A percentile compares a stretch with the other conserved stretches of the same genome.
phyloP scores from a whole-genome alignment of 2,888 invertebrate genomes.

The Lypha dubia region DNA sequence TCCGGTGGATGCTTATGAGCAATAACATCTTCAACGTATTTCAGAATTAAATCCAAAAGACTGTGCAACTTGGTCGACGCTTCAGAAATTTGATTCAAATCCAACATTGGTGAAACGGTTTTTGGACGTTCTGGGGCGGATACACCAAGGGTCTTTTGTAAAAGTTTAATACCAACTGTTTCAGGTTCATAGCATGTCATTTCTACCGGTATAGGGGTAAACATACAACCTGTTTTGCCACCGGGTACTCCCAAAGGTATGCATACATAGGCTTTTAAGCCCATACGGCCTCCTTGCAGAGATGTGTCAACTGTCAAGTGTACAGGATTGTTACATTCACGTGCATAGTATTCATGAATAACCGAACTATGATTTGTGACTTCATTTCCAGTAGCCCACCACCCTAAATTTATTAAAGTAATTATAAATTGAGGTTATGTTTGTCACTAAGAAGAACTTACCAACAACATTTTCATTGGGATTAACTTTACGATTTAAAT shows the following conservation, averaged over 20 bases:
- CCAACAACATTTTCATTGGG: constrained; percentile 96
- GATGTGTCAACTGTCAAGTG: constrained; percentile 98
- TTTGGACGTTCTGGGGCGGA: constrained; percentile 84
- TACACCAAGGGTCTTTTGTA: constrained; percentile 91
- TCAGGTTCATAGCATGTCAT: constrained; percentile 96
- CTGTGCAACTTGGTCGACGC: constrained; percentile 91
- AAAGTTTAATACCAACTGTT: constrained; percentile 90
- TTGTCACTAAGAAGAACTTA: constrained; percentile 76
- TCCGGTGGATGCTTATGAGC: constrained; percentile 90
- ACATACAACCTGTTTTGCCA: constrained; percentile 97
- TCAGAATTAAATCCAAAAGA: constrained; percentile 90
- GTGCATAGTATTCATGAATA: constrained; percentile 98
- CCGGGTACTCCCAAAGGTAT: constrained; percentile 96
- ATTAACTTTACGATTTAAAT: constrained; percentile 96
- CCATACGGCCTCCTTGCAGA: constrained; percentile 94
- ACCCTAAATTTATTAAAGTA: constrained; percentile 85
- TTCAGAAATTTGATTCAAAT: constrained; percentile 92
- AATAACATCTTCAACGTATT: constrained; percentile 96
- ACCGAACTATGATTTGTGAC: constrained; percentile 98
- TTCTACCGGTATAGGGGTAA: constrained; percentile 96
- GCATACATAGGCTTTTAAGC: constrained; percentile 96
- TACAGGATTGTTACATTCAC: constrained; percentile 96
- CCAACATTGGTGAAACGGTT: constrained; percentile 88
- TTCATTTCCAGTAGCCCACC: constrained; percentile 99
- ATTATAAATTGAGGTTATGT: constrained; percentile 75